Evolutionary conservation across 2,113 vertebrate species (phyloP), one percentile per base, ranked within the genome.

Genomic region (Ageneiosus marmoratus): DNA sequence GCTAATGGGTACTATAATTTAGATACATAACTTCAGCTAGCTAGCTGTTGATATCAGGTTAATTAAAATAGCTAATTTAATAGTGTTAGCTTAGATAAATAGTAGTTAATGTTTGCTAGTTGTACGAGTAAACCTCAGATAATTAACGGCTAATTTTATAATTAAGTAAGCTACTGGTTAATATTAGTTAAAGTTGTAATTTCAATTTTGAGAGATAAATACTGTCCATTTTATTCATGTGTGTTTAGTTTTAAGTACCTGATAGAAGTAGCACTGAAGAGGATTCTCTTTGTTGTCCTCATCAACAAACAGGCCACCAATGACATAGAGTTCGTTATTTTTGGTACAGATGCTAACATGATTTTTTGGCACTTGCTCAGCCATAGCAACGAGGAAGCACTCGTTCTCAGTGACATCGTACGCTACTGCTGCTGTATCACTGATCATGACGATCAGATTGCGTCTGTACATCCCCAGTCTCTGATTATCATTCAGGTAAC

Each of bases 341-440:
- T 95, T 94, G 80, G 95, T 95, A 87, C 93, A 95, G 51, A 97
- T 77, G 92, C 98, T 98, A 88, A 97, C 97, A 89, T 99, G 98
- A 87, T 99, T 99, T 77, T 96, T 96, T n/a, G 98, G 98, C 85
- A 99, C 95, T 94, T 97, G 97, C 86, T 99, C 97, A 0, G 97
- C 94, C 81, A 98, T 90, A 20, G 96, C 96, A 4, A 95, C 96
- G 86, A 99, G 93, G 89, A 97, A 99, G 89, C 98, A 99, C 85
- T 99, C 97, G 0, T 99, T 99, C 87, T 98, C 97, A 0, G n/a
- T 90, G 75, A 98, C 96, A 34, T 99, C 98, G 15, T 99, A 99
- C 1, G 96, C 98, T 85, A 99, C 97, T 0, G 97, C 95, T 1
- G 97, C 97, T 8, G 97, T 95, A 89, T 99, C 98, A 27, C 96